Conservation (phyloP, 2,888 invertebrate species). For the Pharmacophagus antenor region DNA sequence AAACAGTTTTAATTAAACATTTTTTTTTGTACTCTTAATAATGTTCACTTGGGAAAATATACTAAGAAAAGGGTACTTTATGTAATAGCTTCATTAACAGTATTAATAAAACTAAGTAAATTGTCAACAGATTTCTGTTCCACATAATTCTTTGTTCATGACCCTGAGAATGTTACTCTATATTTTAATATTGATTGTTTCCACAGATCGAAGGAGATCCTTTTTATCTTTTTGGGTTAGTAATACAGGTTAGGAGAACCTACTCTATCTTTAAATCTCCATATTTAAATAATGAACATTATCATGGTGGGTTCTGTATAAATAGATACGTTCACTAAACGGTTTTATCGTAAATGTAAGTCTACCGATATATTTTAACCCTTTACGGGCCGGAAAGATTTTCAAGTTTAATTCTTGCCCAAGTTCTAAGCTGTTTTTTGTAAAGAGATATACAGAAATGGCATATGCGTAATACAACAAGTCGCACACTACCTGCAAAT, state of each 20-base stretch:
- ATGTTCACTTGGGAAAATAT: no score
- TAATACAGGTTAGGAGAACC: conserved; percentile 22
- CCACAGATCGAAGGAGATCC: conserved; percentile 3
- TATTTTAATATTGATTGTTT: conserved; percentile 7
- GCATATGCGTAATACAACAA: no score
- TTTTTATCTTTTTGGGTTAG: conserved; percentile 21
- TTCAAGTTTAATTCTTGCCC: no score
- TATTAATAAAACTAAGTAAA: neutral
- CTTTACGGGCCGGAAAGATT: no score
- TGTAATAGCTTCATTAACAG: neutral
- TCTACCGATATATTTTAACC: neutral
- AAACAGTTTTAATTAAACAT: no score
- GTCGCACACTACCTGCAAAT: no score
- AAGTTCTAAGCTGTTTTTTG: no score
- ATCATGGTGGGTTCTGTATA: conserved; percentile 6
- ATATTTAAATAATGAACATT: neutral
- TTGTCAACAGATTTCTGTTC: neutral
- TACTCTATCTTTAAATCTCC: neutral
- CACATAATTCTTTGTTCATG: conserved; percentile 9
- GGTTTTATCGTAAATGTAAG: neutral
- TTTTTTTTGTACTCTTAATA: no score
- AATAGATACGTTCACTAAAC: neutral
- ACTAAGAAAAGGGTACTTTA: no score
- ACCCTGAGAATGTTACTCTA: conserved; percentile 18
- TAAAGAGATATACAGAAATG: no score